A percentile compares a stretch with the other conserved stretches of the same genome.
These are phyloP conservation scores for Pyxicephalus adspersus DNA, from an alignment of 2,113 vertebrate genomes.

Conservation along the genomic window DNA sequence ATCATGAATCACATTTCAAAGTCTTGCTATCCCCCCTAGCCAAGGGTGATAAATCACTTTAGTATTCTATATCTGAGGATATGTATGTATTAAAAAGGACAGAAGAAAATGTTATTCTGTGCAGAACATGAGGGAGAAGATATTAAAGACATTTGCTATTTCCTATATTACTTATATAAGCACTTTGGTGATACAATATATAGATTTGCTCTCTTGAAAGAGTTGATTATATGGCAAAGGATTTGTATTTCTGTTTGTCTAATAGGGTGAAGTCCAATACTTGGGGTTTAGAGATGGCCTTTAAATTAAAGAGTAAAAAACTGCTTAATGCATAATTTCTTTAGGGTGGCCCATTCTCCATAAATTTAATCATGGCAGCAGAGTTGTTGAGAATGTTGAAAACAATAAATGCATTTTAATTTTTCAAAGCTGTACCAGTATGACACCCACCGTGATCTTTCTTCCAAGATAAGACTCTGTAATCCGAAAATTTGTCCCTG, in stretches of 20 bases:
- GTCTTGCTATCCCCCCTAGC: slow-evolving; percentile 7
- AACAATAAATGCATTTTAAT: not conserved
- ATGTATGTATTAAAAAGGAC: not conserved
- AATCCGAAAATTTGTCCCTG: slow-evolving; percentile 75
- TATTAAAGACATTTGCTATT: not conserved
- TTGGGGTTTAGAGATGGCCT: no score
- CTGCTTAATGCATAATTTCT: no score
- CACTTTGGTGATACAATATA: no score
- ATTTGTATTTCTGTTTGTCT: no score
- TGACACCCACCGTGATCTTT: slow-evolving; percentile 86
- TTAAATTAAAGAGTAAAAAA: no score
- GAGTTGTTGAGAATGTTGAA: no score
- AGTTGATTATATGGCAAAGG: no score
- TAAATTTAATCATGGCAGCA: no score
- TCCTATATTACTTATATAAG: not conserved
- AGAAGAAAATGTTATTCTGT: no score
- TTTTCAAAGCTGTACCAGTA: not conserved
- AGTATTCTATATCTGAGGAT: not conserved
- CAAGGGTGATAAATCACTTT: slow-evolving; percentile 23
- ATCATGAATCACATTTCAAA: slow-evolving; percentile 42
- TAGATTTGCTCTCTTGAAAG: no score
- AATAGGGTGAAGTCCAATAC: no score
- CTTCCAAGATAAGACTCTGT: slow-evolving; percentile 87
- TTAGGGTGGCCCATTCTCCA: no score
- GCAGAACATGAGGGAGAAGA: not conserved